Conservation (phyloP, 2,113 vertebrate species). For the Psophia crepitans region DNA sequence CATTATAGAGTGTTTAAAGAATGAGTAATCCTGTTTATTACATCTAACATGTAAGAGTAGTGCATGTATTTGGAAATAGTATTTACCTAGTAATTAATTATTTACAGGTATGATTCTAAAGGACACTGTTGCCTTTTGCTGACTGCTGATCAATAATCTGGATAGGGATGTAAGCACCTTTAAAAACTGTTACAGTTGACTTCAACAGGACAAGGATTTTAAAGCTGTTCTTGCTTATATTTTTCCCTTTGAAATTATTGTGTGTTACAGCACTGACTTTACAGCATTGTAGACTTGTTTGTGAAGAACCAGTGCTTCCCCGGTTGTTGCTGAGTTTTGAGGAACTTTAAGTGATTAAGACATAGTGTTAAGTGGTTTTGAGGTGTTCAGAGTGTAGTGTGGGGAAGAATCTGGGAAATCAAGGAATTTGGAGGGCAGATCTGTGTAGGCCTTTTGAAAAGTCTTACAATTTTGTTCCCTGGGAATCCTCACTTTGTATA, state of each 20-base stretch:
- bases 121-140: not conserved
- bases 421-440: not conserved
- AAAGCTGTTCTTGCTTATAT: not conserved
- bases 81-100: conserved; percentile 27
- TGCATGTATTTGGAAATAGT: not conserved
- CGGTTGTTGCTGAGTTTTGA: not conserved
- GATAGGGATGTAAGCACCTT: not conserved
- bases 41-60: not conserved
- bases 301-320: not conserved
- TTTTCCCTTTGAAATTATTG: not conserved
- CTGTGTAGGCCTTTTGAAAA: not conserved
- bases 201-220: not conserved
- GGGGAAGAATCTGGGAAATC: not conserved
- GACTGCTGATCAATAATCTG: not conserved
- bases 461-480: not conserved
- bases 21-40: not conserved
- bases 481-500: not conserved
- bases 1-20: not conserved
- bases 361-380: not conserved
- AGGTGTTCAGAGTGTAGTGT: not conserved
- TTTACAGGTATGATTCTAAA: not conserved
- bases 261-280: not conserved
- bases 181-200: not conserved
- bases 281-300: not conserved
- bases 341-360: not conserved